A percentile compares a stretch with the other conserved stretches of the same genome.
phyloP scores from a whole-genome alignment of 2,113 vertebrate genomes.

The Callipepla californica region DNA sequence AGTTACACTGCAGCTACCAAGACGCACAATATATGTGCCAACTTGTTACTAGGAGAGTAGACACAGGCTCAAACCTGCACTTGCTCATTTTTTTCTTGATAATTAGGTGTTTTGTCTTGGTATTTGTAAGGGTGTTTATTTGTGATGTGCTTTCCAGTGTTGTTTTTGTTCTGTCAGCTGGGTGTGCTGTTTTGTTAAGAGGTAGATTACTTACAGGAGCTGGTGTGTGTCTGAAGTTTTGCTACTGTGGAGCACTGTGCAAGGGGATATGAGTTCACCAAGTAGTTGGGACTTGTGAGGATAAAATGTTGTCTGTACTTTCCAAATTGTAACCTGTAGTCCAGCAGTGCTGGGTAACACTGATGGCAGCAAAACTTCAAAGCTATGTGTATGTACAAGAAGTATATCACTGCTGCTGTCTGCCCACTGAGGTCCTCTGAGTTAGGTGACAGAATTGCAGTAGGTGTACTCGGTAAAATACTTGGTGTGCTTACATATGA shows the following conservation, averaged over 20 bases:
- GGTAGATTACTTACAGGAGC: neutral
- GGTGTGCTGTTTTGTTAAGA: neutral
- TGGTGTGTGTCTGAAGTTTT: neutral
- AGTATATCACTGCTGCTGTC: neutral
- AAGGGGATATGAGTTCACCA: neutral
- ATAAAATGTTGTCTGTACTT: neutral
- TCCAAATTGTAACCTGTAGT: neutral
- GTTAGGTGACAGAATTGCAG: neutral
- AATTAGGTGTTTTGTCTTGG: accelerated
- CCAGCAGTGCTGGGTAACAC: neutral
- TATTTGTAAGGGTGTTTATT: neutral
- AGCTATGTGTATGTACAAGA: neutral
- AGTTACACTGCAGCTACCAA: neutral
- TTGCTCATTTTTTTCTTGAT: neutral
- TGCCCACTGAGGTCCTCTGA: neutral
- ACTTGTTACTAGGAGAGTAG: neutral
- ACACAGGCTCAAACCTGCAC: neutral
- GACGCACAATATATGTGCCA: neutral
- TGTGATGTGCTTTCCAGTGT: neutral
- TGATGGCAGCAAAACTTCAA: neutral
- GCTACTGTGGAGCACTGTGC: neutral
- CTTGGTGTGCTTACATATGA: neutral
- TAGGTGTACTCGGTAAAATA: neutral
- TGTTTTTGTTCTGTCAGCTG: accelerated
- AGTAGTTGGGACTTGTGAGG: neutral